Evolutionary conservation across 2,888 invertebrate genomes (phyloP), one percentile per base, ranked within the genome.

Genomic region (Spodoptera littoralis): DNA sequence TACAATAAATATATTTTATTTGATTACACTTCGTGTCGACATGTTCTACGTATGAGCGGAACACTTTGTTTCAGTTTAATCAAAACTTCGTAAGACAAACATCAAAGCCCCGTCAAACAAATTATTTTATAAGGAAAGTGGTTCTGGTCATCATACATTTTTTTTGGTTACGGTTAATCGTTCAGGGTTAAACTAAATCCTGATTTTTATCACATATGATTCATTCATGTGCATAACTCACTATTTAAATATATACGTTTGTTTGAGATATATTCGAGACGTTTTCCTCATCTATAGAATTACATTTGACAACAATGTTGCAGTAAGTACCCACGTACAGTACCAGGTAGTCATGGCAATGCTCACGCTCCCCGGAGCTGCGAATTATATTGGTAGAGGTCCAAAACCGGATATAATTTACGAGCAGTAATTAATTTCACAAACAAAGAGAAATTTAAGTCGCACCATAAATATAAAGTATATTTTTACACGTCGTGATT

Each of bases 1-100:
- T 66, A 70, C 30, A 69, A 61, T 59, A 53, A 70, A 60, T 36
- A 55, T 42, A 56, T 56, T 70, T 76, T 65, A 76, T 71, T 72
- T 58, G 53, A 65, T 48, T 44, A 54, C 43, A 51, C 5, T 62
- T 42, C 44, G 49, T 30, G 24, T 55, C 53, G 50, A 61, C 30
- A 58, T 64, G 36, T 36, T 36, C 8, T 36, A 36, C 36, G 8
- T 36, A 36, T 8, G 9, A 2, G 6, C 36, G 36, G 4, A 36
- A 43, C 43, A 47, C 60, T 57, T 60, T 18, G 61, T 60, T 72
- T 68, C 45, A 62, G 62, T 65, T 77, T 65, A 73, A 75, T 77
- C 74, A 77, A 70, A 69, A 70, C 36, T 72, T 75, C 57, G 36
- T 5, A 44, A 60, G 44, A 51, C 42, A 48, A 57, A 60, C 65